Base-by-base conservation (phyloP, 2,888 invertebrate genomes). In the Pachymerium ferrugineum region DNA sequence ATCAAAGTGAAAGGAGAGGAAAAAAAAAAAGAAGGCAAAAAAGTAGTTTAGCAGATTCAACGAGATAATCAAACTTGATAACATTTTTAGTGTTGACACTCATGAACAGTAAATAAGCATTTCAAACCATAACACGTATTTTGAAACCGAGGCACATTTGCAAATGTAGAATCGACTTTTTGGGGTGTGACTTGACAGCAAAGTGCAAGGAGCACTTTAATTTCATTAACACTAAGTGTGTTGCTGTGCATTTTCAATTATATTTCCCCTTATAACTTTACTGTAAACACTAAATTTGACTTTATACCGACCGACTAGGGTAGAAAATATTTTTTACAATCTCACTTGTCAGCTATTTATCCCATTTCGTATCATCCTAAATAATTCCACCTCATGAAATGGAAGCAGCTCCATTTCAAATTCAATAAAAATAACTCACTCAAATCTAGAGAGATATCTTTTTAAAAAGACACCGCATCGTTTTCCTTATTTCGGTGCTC, bases 361-460 rank as follows among this genome's bases (percentile, higher is more conserved):
- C 62, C 47, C 62, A 14, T 62, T 62, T 4, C 62, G 62, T 28
- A 25, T 28, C n/a, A 14, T 14, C 1, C 3, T 3, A 25, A 62
- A 25, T 25, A 22, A 62, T 25, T 25, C 62, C 28, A 62, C 62
- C 28, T 62, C 62, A 62, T 25, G 62, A 62, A 28, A 62, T 62
- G 62, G n/a, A 25, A 62, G 25, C 62, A 28, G 62, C 62, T 28
- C 47, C 22, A 25, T 62, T 62, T 22, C 3, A 62, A 54, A 62
- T 62, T 62, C 62, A 62, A 62, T 62, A 62, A 62, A 62, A 62
- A 62, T 62, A 62, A 62, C 62, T 62, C 62, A 62, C 62, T 62
- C 62, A 62, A 62, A 62, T 62, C 62, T 62, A 62, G 62, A 25
- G 62, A 62, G 25, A 62, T 62, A 62, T 62, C 25, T 62, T 62